Evolutionary conservation across 1,140 invertebrate species (phyloP), one percentile per base, ranked within the genome.

Genomic region (Danaus melanippus): DNA sequence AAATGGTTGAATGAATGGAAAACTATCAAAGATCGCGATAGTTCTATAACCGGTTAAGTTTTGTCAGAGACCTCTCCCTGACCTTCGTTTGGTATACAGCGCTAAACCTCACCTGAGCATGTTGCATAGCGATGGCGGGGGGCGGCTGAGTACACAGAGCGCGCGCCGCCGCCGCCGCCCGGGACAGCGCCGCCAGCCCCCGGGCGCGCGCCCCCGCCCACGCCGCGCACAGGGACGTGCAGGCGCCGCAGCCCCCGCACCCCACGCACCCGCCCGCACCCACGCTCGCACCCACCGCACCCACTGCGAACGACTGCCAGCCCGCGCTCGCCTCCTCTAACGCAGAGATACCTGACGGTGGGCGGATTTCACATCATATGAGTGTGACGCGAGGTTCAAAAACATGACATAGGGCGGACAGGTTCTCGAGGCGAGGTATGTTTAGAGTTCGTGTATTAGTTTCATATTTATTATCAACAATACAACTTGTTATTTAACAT

Each of bases 81-180:
- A n/a, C n/a, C n/a, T n/a, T n/a, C n/a, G n/a, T n/a, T n/a, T n/a
- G n/a, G n/a, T n/a, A n/a, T n/a, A n/a, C n/a, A n/a, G n/a, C n/a
- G n/a, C n/a, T n/a, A n/a, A n/a, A n/a, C n/a, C n/a, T 15, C 15
- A 70, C 70, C 64, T 74, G 72, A 2, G 95, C 95, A 51, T 96
- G 90, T 9, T 94, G 92, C 1, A 92, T 90, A 0, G 96, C 95
- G 59, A 98, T 97, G 2, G 96, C 96, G 2, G 97, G 96, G 32
- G 96, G 96, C 15, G 96, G 96, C 48, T 96, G 94, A 55, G 96
- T 96, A 67, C 94, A 94, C 21, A 97, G 89, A 43, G 94, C 93
- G 71, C 93, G 91, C 70, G 94, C 95, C 0, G 93, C 92, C 40
- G 93, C 91, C 12, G 95, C 87, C 8, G 97, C 87, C 64, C 94